These are phyloP conservation scores for Bos indicus DNA, from an alignment of 2,113 vertebrate species.

Conservation along the genomic window DNA sequence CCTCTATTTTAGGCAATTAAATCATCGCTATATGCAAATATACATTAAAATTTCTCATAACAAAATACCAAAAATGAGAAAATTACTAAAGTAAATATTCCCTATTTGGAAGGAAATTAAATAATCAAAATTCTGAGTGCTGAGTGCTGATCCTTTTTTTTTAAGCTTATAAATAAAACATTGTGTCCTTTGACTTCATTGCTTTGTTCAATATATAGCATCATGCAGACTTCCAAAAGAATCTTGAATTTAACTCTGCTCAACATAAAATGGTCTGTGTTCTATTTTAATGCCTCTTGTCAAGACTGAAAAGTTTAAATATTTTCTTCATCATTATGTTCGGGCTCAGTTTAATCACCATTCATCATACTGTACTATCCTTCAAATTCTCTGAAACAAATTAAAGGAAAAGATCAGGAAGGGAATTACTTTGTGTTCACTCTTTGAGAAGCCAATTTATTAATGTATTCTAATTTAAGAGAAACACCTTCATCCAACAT, in stretches of 20 bases:
- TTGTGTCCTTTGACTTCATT: neutral
- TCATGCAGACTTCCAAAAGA: neutral
- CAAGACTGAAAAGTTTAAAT: neutral
- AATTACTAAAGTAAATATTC: neutral
- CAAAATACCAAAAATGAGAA: neutral
- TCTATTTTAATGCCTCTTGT: neutral
- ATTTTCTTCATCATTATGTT: neutral
- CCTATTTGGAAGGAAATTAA: neutral
- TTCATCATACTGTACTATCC: neutral
- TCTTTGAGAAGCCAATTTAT: neutral
- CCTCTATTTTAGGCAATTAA: neutral
- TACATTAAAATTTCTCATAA: neutral
- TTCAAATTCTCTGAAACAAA: neutral
- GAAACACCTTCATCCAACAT: neutral
- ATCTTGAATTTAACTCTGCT: neutral
- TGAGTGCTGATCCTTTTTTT: neutral
- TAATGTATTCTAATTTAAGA: slow-evolving; percentile 22
- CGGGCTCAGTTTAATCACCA: neutral
- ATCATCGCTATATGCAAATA: neutral
- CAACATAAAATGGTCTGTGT: neutral
- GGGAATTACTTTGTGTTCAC: slow-evolving; percentile 2
- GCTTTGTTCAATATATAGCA: neutral
- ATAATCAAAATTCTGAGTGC: neutral
- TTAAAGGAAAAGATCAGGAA: neutral
- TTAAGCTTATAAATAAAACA: neutral